Conservation (phyloP, 2,113 vertebrate genomes). For the Sinocyclocheilus anophthalmus region DNA sequence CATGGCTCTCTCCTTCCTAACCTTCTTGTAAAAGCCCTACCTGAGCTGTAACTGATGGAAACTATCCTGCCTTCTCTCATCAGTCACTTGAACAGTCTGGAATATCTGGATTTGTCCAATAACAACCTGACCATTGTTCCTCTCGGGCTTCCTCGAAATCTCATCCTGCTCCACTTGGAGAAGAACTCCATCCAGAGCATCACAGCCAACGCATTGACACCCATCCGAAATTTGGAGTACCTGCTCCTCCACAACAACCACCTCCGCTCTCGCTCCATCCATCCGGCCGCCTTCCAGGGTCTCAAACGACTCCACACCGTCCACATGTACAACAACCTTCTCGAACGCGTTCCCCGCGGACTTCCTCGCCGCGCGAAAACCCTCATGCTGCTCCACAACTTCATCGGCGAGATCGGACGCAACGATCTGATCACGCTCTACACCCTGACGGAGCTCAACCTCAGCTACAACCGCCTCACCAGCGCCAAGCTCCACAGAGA, state of each 20-base stretch:
- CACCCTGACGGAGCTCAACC: conserved; percentile 92
- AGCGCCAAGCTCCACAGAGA: conserved; percentile 86
- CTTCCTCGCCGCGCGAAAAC: conserved; percentile 92
- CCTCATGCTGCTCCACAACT: conserved; percentile 94
- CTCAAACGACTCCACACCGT: conserved; percentile 95
- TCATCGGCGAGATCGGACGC: conserved; percentile 87
- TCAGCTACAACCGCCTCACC: conserved; percentile 95
- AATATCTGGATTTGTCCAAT: conserved; percentile 95
- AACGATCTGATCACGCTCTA: conserved; percentile 89
- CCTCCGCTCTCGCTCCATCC: conserved; percentile 86
- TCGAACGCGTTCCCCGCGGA: conserved; percentile 89
- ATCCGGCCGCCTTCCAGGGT: conserved; percentile 88
- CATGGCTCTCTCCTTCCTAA: too few species aligned
- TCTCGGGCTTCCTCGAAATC: conserved; percentile 86
- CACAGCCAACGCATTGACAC: conserved; percentile 80
- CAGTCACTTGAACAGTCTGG: conserved; percentile 90
- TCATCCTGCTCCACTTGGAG: conserved; percentile 93
- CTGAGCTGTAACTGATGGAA: not conserved
- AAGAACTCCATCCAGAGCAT: conserved; percentile 89
- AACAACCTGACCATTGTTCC: conserved; percentile 93
- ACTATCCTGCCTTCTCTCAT: conserved; percentile 21
- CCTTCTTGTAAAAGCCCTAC: too few species aligned
- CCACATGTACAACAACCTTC: conserved; percentile 94
- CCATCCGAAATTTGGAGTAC: conserved; percentile 91
- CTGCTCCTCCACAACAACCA: conserved; percentile 95